These are phyloP conservation scores for Leucosticte australis DNA, from an alignment of 2,113 vertebrate species.

Conservation along the genomic window DNA sequence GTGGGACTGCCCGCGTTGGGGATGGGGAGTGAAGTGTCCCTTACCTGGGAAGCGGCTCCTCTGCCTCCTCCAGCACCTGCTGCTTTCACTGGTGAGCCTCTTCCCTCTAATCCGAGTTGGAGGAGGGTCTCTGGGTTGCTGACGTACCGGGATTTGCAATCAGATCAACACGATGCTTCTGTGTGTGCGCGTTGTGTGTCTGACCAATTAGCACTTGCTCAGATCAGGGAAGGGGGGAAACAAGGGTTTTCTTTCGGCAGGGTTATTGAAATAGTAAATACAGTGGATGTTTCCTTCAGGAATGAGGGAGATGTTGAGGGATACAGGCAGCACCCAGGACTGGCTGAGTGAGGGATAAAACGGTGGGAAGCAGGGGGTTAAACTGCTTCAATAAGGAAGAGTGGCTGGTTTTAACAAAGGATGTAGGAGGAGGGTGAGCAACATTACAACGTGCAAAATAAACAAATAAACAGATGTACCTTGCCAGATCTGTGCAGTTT, in stretches of 20 bases:
- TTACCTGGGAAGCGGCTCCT: constrained; percentile 10
- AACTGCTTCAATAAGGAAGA: not conserved
- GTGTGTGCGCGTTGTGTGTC: not conserved
- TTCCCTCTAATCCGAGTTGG: not conserved
- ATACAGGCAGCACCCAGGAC: not conserved
- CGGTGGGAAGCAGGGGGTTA: not conserved
- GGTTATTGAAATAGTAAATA: not conserved
- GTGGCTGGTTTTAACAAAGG: not conserved
- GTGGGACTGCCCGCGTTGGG: rapidly evolving
- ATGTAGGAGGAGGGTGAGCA: not conserved
- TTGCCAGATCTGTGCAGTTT: not conserved
- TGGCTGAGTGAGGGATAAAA: not conserved
- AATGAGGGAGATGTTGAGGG: not conserved
- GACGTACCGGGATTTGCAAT: constrained; percentile 27
- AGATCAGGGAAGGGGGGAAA: not conserved
- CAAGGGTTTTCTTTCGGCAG: not conserved
- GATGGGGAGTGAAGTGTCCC: not conserved
- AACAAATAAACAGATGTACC: not conserved
- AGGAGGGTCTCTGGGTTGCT: constrained; percentile 55
- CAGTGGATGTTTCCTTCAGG: not conserved
- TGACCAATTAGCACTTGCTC: not conserved
- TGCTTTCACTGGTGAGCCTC: not conserved
- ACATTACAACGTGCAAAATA: not conserved
- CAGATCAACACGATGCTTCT: not conserved
- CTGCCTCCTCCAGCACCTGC: not conserved